These are phyloP conservation scores for Oscheius sp. DNA, from an alignment of 1,140 invertebrate species.

Conservation along the genomic window DNA sequence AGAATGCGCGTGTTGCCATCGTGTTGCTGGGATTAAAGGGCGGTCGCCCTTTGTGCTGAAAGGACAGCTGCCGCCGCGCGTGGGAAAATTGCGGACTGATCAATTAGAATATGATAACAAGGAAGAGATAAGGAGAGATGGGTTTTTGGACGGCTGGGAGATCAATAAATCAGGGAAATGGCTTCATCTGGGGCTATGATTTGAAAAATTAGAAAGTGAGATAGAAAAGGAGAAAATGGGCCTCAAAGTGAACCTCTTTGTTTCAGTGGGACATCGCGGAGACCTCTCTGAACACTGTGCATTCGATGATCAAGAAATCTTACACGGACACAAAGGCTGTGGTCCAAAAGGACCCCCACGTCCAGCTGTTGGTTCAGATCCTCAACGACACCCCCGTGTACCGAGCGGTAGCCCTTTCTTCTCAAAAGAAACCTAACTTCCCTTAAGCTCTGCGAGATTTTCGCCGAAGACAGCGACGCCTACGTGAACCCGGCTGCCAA, in stretches of 20 bases:
- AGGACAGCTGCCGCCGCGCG: too few relatives aligned
- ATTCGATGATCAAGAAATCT: neutral
- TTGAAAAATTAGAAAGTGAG: too few relatives aligned
- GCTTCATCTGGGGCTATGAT: too few relatives aligned
- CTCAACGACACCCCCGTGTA: conserved; percentile 29
- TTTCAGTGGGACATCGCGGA: conserved; percentile 32
- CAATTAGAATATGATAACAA: too few relatives aligned
- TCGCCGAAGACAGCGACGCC: conserved; percentile 23
- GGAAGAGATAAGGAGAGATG: too few relatives aligned
- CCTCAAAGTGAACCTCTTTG: neutral
- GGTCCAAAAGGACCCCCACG: conserved; percentile 3
- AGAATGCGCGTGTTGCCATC: too few relatives aligned
- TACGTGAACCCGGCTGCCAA: conserved; percentile 11
- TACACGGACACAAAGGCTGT: conserved; percentile 13
- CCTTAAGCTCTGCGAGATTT: conserved; percentile 15
- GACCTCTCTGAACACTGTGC: neutral
- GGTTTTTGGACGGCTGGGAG: too few relatives aligned
- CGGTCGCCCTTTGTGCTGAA: too few relatives aligned
- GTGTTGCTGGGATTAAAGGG: too few relatives aligned
- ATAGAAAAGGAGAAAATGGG: neutral
- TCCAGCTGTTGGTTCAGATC: conserved; percentile 3
- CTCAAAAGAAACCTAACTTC: neutral
- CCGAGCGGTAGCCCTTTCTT: conserved; percentile 16
- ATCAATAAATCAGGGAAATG: too few relatives aligned
- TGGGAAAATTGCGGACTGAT: too few relatives aligned